Evolutionary conservation across 1,140 invertebrate genomes (phyloP).

Genomic region (Zophobas morio): DNA sequence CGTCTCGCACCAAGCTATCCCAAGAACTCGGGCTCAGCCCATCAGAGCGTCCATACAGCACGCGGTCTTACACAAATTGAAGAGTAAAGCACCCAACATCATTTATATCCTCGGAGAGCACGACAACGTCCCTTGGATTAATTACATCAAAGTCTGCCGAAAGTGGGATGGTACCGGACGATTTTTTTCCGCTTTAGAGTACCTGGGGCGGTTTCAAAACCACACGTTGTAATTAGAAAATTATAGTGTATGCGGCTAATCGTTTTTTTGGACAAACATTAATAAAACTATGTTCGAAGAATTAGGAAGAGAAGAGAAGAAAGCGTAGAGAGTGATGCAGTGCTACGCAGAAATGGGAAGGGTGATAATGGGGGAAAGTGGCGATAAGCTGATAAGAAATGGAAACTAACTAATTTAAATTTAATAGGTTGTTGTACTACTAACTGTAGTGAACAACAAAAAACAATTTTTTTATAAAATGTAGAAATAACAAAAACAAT

Average conservation of each 20-base stretch:
- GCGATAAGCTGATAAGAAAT: too few species aligned
- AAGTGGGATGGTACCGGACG: conserved; percentile 42
- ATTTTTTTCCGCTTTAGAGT: conserved; percentile 22
- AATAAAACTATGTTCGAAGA: conserved; percentile 1
- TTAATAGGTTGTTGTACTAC: too few species aligned
- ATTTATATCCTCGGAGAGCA: conserved; percentile 37
- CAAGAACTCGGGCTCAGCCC: neutral
- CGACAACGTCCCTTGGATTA: conserved; percentile 38
- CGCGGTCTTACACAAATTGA: conserved; percentile 41
- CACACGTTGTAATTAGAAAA: conserved; percentile 48
- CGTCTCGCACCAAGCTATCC: conserved; percentile 34
- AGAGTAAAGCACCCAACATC: conserved; percentile 21
- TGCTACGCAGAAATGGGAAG: too few species aligned
- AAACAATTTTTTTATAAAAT: too few species aligned
- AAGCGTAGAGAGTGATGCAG: too few species aligned
- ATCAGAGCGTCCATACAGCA: conserved; percentile 51
- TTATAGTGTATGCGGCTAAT: conserved; percentile 40
- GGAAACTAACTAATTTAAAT: too few species aligned
- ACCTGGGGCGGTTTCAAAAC: conserved; percentile 31
- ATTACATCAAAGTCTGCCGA: conserved; percentile 51
- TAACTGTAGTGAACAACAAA: too few species aligned
- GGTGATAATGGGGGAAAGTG: too few species aligned
- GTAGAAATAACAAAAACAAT: too few species aligned
- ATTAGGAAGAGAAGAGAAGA: too few species aligned
- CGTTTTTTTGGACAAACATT: conserved; percentile 40